Evolutionary conservation across 2,797 vertebrate genomes (phyloP).

Genomic region (Lophotriccus pileatus): DNA sequence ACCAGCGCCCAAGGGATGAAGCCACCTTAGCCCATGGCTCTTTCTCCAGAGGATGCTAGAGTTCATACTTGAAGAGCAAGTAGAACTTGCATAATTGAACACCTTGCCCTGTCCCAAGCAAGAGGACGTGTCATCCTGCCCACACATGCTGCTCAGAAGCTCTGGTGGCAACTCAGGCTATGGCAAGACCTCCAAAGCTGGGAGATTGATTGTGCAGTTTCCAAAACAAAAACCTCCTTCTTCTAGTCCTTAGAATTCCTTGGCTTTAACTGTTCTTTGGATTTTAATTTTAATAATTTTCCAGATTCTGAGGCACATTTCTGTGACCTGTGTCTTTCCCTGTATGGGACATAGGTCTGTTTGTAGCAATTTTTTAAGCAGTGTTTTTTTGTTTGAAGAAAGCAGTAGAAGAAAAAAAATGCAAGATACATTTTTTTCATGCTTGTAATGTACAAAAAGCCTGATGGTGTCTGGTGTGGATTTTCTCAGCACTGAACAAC

Average conservation of each 20-base stretch:
- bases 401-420: neutral
- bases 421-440: neutral
- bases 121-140: neutral
- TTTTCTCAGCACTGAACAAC: neutral
- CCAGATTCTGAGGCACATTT: neutral
- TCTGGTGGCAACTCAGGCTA: neutral
- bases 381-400: neutral
- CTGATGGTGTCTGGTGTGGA: neutral
- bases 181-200: neutral
- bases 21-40: neutral
- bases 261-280: neutral
- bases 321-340: neutral
- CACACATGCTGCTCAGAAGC: neutral
- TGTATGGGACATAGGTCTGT: neutral
- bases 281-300: neutral
- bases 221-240: neutral
- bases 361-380: neutral
- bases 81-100: neutral
- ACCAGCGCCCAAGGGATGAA: neutral
- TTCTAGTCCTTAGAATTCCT: neutral
- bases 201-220: fast-evolving
- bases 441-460: neutral
- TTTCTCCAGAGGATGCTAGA: neutral
- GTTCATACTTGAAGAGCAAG: neutral
- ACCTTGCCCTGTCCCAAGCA: neutral